phyloP scores from a whole-genome alignment of 2,888 invertebrate genomes.

The Diaperis boleti region DNA sequence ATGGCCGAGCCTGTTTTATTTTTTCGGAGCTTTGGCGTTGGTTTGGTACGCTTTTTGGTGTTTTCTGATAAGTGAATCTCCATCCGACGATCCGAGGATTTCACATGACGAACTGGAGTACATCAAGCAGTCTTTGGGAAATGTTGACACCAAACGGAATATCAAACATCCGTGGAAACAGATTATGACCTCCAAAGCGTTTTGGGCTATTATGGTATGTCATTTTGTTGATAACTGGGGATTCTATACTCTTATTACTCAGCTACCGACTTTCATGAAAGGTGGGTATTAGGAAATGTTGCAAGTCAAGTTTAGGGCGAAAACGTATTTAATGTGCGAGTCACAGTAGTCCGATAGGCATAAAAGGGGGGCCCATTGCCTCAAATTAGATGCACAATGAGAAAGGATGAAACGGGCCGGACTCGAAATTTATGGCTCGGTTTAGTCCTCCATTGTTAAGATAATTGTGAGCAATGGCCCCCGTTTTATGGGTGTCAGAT shows the following conservation, averaged over 20 bases:
- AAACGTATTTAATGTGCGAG: too few relatives aligned
- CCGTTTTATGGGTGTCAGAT: too few relatives aligned
- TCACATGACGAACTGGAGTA: slow-evolving; percentile 79
- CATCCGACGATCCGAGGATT: slow-evolving; percentile 80
- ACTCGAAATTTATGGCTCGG: too few relatives aligned
- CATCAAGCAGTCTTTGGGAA: slow-evolving; percentile 74
- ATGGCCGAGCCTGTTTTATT: slow-evolving; percentile 87
- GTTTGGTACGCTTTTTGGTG: slow-evolving; percentile 82
- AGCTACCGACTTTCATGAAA: slow-evolving; percentile 85
- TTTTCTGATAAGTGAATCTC: slow-evolving; percentile 77
- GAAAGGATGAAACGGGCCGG: too few relatives aligned
- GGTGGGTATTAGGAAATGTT: slow-evolving; percentile 66
- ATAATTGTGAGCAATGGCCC: too few relatives aligned
- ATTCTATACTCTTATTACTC: slow-evolving; percentile 86
- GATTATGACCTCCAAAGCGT: slow-evolving; percentile 80
- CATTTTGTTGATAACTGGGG: slow-evolving; percentile 94
- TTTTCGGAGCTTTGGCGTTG: slow-evolving; percentile 73
- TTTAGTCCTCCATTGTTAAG: too few relatives aligned
- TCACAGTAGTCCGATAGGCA: too few relatives aligned
- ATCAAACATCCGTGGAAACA: slow-evolving; percentile 81
- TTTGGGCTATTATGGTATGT: slow-evolving; percentile 86
- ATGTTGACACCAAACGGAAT: slow-evolving; percentile 65
- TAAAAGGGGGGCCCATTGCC: too few relatives aligned
- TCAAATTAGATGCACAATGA: too few relatives aligned
- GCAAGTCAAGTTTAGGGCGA: too few relatives aligned